Conservation (phyloP, 1,140 invertebrate species). For the Elymnias hypermnestra region DNA sequence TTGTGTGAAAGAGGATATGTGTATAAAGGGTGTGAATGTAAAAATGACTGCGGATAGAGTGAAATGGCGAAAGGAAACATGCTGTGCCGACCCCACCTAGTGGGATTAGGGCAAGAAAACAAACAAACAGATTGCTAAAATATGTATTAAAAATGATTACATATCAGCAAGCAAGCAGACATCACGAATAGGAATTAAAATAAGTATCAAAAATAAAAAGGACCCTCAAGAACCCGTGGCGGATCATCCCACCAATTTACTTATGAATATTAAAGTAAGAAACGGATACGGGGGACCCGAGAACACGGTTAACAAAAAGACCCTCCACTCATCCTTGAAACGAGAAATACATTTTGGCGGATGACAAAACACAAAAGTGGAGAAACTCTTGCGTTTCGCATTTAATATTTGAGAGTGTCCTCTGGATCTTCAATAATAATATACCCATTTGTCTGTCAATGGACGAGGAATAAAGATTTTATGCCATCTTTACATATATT, state of each 20-base stretch:
- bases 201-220: constrained; percentile 12
- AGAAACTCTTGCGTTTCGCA: constrained; percentile 36
- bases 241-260: constrained; percentile 60
- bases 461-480: too few species aligned
- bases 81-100: too few species aligned
- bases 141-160: too few species aligned
- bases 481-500: too few species aligned
- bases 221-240: constrained; percentile 13
- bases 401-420: constrained; percentile 60
- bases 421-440: constrained; percentile 34
- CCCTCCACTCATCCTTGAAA: constrained; percentile 52
- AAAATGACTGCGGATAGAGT: too few species aligned
- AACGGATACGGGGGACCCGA: constrained; percentile 23
- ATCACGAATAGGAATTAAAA: constrained; percentile 9
- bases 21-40: too few species aligned
- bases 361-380: constrained; percentile 56
- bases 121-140: too few species aligned
- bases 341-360: constrained; percentile 63
- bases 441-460: constrained; percentile 27
- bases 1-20: too few species aligned
- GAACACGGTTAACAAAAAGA: constrained; percentile 51
- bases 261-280: constrained; percentile 66
- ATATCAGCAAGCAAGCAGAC: too few species aligned
- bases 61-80: too few species aligned
- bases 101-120: too few species aligned